Evolutionary conservation across 1,140 invertebrate species (phyloP).

Genomic region (Drosophila sucinea): DNA sequence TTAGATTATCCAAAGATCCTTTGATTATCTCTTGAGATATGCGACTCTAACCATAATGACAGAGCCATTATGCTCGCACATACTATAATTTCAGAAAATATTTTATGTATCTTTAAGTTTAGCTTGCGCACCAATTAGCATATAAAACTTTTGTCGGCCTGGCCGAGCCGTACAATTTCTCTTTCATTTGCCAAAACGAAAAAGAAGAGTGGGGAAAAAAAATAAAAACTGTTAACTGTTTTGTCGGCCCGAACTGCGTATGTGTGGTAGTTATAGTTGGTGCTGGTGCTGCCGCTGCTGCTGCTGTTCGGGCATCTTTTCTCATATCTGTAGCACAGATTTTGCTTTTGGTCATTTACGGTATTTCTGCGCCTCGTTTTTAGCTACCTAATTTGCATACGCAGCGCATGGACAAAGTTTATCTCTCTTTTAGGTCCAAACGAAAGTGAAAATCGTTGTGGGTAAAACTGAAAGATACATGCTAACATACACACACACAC

Average conservation of each 20-base stretch:
- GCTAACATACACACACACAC: conserved; percentile 47
- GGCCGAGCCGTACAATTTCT: conserved; percentile 62
- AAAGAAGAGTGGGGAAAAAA: conserved; percentile 31
- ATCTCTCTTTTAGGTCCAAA: conserved; percentile 29
- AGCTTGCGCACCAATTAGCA: conserved; percentile 68
- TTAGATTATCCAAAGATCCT: not conserved
- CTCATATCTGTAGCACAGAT: conserved; percentile 65
- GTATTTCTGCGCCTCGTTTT: conserved; percentile 73
- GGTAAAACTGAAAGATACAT: conserved; percentile 57
- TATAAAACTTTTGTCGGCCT: conserved; percentile 53
- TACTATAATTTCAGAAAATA: conserved; percentile 15
- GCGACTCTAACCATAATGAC: not conserved
- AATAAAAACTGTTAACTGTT: conserved; percentile 67
- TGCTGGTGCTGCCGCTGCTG: not conserved
- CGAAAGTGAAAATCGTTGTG: conserved; percentile 73
- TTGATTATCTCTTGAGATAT: not conserved
- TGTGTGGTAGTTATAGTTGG: conserved; percentile 29
- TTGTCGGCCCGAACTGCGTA: conserved; percentile 35
- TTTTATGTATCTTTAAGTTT: conserved; percentile 36
- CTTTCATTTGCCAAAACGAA: conserved; percentile 70
- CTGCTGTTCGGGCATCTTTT: conserved; percentile 39
- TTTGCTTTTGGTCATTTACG: conserved; percentile 72
- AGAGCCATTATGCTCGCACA: not conserved
- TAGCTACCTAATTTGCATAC: conserved; percentile 73
- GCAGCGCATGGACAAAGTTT: conserved; percentile 29